Evolutionary conservation across 2,888 invertebrate genomes (phyloP).

Genomic region (Athripsodes cinereus): DNA sequence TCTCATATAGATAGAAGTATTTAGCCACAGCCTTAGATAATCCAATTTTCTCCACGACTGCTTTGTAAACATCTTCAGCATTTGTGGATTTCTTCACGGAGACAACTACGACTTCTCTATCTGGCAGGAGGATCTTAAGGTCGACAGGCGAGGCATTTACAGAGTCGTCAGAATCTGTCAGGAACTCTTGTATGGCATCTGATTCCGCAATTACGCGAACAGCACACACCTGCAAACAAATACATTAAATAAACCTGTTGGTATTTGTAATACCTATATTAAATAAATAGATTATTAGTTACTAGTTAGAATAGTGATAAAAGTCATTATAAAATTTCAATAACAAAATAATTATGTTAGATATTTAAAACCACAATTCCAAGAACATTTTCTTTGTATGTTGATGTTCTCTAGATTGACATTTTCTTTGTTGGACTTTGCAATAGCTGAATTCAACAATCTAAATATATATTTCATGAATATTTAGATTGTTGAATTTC

Average conservation of each 20-base stretch:
- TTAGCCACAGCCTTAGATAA: slow-evolving; percentile 75
- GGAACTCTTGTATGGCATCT: slow-evolving; percentile 95
- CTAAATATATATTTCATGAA: no score
- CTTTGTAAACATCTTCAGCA: slow-evolving; percentile 86
- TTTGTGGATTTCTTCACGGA: slow-evolving; percentile 83
- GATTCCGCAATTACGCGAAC: slow-evolving; percentile 97
- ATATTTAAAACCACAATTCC: no score
- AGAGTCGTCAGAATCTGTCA: slow-evolving; percentile 87
- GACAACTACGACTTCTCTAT: slow-evolving; percentile 83
- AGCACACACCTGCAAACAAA: slow-evolving; percentile 89
- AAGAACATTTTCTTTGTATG: background rate
- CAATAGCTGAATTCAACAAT: no score
- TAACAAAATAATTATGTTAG: no score
- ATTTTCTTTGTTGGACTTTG: no score
- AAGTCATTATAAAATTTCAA: no score
- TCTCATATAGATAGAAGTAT: slow-evolving; percentile 95
- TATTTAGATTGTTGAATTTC: background rate
- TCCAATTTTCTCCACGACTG: slow-evolving; percentile 77
- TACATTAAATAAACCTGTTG: no score
- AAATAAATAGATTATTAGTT: no score
- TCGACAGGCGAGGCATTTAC: slow-evolving; percentile 70
- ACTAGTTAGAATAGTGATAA: background rate
- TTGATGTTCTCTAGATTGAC: no score
- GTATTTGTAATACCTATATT: no score
- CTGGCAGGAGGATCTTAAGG: slow-evolving; percentile 79